These are phyloP conservation scores for Clistopyga incitator DNA, from an alignment of 2,888 invertebrate genomes.

Conservation along the genomic window DNA sequence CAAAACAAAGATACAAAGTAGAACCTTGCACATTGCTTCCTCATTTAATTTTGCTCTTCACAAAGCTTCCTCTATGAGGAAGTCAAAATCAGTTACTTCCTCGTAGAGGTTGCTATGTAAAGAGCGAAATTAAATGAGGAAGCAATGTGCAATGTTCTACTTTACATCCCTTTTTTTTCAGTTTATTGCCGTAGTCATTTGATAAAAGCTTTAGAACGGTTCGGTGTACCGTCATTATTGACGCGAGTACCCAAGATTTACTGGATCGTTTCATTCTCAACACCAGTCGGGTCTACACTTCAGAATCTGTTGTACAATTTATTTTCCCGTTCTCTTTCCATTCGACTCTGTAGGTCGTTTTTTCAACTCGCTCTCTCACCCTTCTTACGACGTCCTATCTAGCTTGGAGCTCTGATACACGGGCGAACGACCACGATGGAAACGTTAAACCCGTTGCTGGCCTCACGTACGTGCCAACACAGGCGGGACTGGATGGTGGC, in stretches of 20 bases:
- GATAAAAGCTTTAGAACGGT: background rate
- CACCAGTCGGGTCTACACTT: conserved; percentile 27
- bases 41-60: too few relatives aligned
- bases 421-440: conserved; percentile 69
- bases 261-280: conserved; percentile 16
- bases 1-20: too few relatives aligned
- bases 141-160: too few relatives aligned
- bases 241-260: background rate
- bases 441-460: conserved; percentile 72
- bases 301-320: conserved; percentile 62
- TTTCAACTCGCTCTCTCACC: conserved; percentile 49
- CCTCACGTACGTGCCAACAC: conserved; percentile 40
- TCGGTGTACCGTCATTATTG: background rate
- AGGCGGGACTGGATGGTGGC: conserved; percentile 75
- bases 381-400: conserved; percentile 49
- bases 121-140: too few relatives aligned
- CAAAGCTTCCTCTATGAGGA: too few relatives aligned
- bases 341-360: conserved; percentile 58
- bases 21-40: too few relatives aligned
- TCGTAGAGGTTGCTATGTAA: too few relatives aligned
- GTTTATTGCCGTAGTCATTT: background rate
- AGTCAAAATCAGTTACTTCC: too few relatives aligned
- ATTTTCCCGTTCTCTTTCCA: conserved; percentile 57
- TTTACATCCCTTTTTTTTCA: too few relatives aligned
- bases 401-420: conserved; percentile 53